Evolutionary conservation across 2,888 invertebrate genomes (phyloP).

Genomic region (Stenurella melanura): DNA sequence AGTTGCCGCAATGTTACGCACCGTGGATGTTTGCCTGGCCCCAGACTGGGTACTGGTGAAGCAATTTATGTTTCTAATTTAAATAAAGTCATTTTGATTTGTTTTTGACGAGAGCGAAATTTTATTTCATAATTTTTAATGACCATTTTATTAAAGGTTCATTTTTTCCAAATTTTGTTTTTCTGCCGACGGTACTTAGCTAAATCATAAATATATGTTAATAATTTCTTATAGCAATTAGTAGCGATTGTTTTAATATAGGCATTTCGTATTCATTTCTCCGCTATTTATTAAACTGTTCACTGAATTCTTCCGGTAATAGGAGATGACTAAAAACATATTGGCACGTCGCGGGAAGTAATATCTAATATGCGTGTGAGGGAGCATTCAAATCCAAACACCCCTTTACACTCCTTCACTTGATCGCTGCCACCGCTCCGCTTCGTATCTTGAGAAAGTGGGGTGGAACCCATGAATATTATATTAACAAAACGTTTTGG

Average conservation of each 20-base stretch:
- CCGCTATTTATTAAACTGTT: background rate
- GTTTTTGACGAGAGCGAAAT: too few relatives aligned
- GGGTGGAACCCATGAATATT: conserved; percentile 54
- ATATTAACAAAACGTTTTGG: conserved; percentile 46
- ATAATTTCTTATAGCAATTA: too few relatives aligned
- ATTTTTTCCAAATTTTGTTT: too few relatives aligned
- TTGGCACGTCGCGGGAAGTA: conserved; percentile 51
- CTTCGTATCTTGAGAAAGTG: conserved; percentile 36
- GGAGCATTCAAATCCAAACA: conserved; percentile 53
- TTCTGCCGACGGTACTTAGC: too few relatives aligned
- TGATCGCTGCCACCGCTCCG: conserved; percentile 26
- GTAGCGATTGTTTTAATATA: background rate
- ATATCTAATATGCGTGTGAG: conserved; percentile 48
- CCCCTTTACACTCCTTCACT: conserved; percentile 29
- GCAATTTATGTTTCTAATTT: too few relatives aligned
- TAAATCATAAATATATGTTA: too few relatives aligned
- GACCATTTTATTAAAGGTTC: too few relatives aligned
- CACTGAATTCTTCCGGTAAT: conserved; percentile 48
- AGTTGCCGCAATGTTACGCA: too few relatives aligned
- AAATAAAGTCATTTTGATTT: too few relatives aligned
- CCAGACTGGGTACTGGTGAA: too few relatives aligned
- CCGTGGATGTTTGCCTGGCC: too few relatives aligned
- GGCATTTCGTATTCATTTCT: background rate
- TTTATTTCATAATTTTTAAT: too few relatives aligned
- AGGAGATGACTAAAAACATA: conserved; percentile 45